These are phyloP conservation scores for Seira musarum DNA, from an alignment of 2,888 invertebrate genomes.

Conservation along the genomic window DNA sequence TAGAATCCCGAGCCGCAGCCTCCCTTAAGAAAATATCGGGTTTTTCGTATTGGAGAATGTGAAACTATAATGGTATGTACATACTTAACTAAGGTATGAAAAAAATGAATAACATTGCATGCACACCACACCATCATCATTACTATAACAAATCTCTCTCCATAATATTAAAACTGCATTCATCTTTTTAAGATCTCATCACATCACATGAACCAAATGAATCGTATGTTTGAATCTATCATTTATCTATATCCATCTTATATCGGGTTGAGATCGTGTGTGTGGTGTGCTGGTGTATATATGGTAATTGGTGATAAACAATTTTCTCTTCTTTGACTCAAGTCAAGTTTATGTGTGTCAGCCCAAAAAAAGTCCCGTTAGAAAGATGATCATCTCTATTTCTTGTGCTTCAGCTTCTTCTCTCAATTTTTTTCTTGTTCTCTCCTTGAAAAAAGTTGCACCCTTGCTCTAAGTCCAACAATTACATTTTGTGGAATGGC, in stretches of 20 bases:
- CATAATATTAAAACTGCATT: slow-evolving; percentile 6
- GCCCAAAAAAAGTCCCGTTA: slow-evolving; percentile 62
- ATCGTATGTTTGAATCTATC: neutral
- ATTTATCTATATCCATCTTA: neutral
- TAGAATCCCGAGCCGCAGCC: neutral
- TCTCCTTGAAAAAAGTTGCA: slow-evolving; percentile 51
- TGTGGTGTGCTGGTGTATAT: slow-evolving; percentile 23
- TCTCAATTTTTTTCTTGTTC: slow-evolving; percentile 39
- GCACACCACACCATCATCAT: no score
- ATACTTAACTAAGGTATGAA: no score
- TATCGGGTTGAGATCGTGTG: no score
- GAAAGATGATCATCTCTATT: slow-evolving; percentile 47
- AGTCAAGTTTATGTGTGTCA: slow-evolving; percentile 60
- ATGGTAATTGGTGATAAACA: slow-evolving; percentile 51
- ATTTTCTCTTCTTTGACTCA: slow-evolving; percentile 24
- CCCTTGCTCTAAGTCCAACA: slow-evolving; percentile 29
- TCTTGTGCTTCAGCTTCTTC: slow-evolving; percentile 23
- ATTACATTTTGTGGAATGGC: slow-evolving; percentile 8
- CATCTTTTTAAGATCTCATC: slow-evolving; percentile 16
- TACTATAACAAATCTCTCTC: no score
- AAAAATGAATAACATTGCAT: slow-evolving; percentile 14
- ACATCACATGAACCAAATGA: slow-evolving; percentile 9
- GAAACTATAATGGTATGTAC: neutral
- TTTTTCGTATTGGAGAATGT: slow-evolving; percentile 18
- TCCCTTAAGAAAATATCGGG: neutral